Evolutionary conservation across 2,888 invertebrate genomes (phyloP), one percentile per base, ranked within the genome.

Genomic region (Crossocerus cetratus): DNA sequence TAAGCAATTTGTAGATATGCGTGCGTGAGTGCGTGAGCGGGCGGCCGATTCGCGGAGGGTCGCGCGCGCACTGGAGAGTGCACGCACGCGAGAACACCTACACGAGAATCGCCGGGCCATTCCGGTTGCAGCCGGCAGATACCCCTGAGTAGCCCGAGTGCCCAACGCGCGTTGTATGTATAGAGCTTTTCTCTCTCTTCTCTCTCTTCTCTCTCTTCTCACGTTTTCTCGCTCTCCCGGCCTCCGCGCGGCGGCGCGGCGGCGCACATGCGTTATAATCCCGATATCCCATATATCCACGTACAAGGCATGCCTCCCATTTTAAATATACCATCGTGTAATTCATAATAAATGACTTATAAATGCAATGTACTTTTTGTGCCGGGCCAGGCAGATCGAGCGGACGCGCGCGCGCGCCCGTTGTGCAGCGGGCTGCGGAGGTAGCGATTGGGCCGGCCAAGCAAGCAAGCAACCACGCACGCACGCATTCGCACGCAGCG

Each of bases 281-380:
- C 88, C 86, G 88, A 88, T 89, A 90, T 89, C 87, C 88, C 89
- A 90, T 90, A 89, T 89, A 90, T 90, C 85, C 87, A 87, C 72
- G 87, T 87, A 86, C 88, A 86, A 87, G 88, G 87, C 88, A 85
- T 87, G 86, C 87, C 86, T 87, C 85, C 87, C 87, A 88, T 89
- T 89, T 90, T 88, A 89, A 89, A 90, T 89, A 89, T 87, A 88
- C 88, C 87, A 88, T 90, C 89, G 89, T 90, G 90, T 90, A 90
- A 89, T 90, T 90, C 88, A 89, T 88, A 89, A 90, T 90, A 90
- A 90, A 90, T 90, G 87, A 89, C 90, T 88, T 89, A 90, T 89
- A 89, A 90, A 89, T 90, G 88, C 87, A 87, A 86, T 86, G 87
- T 84, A 86, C 83, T 87, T 88, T 88, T 86, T 84, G 82, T 77